phyloP scores from a whole-genome alignment of 2,888 invertebrate genomes.

The Arrhopalites spinosus region DNA sequence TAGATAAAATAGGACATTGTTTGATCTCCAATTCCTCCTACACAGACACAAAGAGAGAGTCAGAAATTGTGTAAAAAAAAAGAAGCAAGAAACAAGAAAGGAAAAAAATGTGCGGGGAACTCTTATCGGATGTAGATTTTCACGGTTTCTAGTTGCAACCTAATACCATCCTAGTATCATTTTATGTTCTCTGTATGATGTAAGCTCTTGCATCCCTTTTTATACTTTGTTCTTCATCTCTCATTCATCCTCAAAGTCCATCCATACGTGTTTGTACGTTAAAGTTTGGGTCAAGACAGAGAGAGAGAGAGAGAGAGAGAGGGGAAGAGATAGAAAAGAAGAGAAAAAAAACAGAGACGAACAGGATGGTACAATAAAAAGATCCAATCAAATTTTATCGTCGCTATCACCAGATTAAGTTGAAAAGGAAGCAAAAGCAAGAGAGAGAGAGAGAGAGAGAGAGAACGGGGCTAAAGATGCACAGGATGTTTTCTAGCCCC shows the following conservation, averaged over 20 bases:
- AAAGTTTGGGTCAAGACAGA: too few relatives aligned
- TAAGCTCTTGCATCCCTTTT: neutral
- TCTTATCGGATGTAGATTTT: slow-evolving; percentile 12
- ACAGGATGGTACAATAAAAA: slow-evolving; percentile 45
- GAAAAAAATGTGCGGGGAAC: neutral
- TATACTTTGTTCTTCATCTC: neutral
- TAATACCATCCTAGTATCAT: neutral
- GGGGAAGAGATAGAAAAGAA: slow-evolving; percentile 3
- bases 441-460: slow-evolving; percentile 4
- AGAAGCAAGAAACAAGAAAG: too few relatives aligned
- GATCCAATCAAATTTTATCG: slow-evolving; percentile 51
- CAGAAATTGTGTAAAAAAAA: too few relatives aligned
- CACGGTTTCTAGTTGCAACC: neutral
- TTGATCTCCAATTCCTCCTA: too few relatives aligned
- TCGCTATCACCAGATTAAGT: slow-evolving; percentile 47
- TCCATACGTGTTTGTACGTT: too few relatives aligned
- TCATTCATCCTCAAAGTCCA: neutral
- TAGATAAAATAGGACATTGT: too few relatives aligned
- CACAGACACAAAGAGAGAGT: too few relatives aligned
- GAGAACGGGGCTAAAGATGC: slow-evolving; percentile 21
- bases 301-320: neutral
- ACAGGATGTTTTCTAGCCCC: slow-evolving; percentile 43
- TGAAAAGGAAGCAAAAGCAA: slow-evolving; percentile 35
- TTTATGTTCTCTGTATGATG: neutral
- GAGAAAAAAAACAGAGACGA: slow-evolving; percentile 19